phyloP scores from a whole-genome alignment of 2,888 invertebrate species.

The Drosophila ezoana region DNA sequence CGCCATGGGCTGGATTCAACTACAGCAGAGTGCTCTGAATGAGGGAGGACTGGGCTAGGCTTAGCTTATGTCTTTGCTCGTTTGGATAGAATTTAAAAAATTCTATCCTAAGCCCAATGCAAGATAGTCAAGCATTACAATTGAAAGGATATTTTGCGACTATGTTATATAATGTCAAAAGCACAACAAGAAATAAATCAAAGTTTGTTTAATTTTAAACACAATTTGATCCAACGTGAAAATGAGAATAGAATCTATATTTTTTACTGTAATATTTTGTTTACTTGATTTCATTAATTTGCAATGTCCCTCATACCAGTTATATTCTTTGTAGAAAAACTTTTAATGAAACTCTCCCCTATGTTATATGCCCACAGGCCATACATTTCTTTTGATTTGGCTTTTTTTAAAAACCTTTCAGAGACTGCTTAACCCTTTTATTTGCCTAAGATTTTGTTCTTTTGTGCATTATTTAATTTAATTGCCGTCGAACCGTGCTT shows the following conservation, averaged over 20 bases:
- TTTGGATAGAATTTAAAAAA: neutral
- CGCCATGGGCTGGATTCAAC: conserved; percentile 13
- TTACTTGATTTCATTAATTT: too few relatives aligned
- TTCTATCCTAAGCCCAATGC: neutral
- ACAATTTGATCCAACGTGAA: too few relatives aligned
- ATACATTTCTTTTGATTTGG: neutral
- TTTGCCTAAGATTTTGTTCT: neutral
- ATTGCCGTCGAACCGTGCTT: neutral
- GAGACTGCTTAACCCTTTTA: conserved; percentile 2
- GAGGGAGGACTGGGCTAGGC: conserved; percentile 7
- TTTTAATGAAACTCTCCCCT: neutral
- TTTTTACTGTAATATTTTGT: too few relatives aligned
- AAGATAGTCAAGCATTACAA: neutral
- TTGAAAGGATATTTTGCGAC: too few relatives aligned
- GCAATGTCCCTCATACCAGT: too few relatives aligned
- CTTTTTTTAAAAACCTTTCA: neutral
- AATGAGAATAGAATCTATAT: too few relatives aligned
- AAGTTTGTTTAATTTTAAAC: too few relatives aligned
- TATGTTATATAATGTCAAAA: too few relatives aligned
- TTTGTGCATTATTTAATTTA: conserved; percentile 9
- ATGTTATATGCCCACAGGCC: neutral
- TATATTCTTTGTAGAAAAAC: neutral
- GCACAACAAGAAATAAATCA: too few relatives aligned
- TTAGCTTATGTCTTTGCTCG: conserved; percentile 11
- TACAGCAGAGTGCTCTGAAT: neutral